Evolutionary conservation across 2,797 vertebrate genomes (phyloP).

Genomic region (Oreonectes daqikongensis): DNA sequence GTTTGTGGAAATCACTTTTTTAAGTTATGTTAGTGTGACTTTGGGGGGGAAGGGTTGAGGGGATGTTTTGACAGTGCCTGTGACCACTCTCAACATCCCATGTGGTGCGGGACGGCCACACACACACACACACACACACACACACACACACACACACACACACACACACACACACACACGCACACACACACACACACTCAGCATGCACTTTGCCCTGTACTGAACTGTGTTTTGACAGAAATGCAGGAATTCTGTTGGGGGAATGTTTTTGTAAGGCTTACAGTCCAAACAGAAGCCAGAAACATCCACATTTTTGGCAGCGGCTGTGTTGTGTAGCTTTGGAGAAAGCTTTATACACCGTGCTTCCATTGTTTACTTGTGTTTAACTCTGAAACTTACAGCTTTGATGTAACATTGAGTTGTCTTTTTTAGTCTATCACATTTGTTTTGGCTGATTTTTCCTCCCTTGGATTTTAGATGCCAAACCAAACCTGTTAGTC

Average conservation of each 20-base stretch:
- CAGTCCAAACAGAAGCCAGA: constrained; percentile 53
- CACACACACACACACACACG: too few relatives aligned
- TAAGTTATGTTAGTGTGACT: constrained; percentile 6
- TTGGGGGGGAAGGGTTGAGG: constrained; percentile 11
- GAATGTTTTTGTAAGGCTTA: constrained; percentile 54
- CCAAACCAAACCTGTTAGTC: constrained; percentile 15
- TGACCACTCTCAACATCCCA: constrained; percentile 16
- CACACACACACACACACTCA: not conserved
- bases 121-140: constrained; percentile 24
- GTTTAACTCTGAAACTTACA: constrained; percentile 9
- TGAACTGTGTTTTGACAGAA: constrained; percentile 56
- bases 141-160: too few relatives aligned
- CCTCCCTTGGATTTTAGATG: not conserved
- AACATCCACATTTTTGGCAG: constrained; percentile 38
- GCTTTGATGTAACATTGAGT: not conserved
- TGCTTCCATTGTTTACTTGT: constrained; percentile 3
- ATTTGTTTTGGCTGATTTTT: not conserved
- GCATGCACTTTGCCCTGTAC: constrained; percentile 53
- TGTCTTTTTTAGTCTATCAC: not conserved
- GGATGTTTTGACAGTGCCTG: constrained; percentile 44
- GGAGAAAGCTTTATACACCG: not conserved
- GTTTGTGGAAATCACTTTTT: constrained; percentile 3
- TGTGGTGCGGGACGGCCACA: constrained; percentile 22
- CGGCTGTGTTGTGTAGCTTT: not conserved
- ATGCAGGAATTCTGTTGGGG: constrained; percentile 46